Evolutionary conservation across 2,797 vertebrate genomes (phyloP), one percentile per base, ranked within the genome.

Genomic region (Enteromius viviparus): DNA sequence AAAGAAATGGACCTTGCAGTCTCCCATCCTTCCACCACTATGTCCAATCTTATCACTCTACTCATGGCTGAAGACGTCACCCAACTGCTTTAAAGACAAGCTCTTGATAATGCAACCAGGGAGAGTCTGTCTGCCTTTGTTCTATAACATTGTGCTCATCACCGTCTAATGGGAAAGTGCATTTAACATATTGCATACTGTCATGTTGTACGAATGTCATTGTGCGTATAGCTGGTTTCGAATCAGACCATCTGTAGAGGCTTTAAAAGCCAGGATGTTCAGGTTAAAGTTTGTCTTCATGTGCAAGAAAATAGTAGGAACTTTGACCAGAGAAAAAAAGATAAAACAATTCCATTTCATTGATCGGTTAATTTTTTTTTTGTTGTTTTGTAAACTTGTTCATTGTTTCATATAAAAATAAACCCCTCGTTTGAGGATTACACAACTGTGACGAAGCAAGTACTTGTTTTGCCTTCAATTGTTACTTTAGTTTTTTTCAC

Each of bases 1-100:
- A 85, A 86, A 66, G 76, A 76, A 86, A 85, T 76, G 81, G 85
- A 85, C 69, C 29, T 85, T 55, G 76, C 80, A 21, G 65, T 78
- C 76, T 76, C 55, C 53, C 76, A 32, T 68, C 85, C 58, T 78
- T 84, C 85, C 66, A 66, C 6, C 19, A 58, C 60, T 32, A 53
- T 64, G 32, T 78, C 45, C 42, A 37, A 74, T 79, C 80, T 78
- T 3, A 26, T 77, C 78, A 80, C 81, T 86, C 77, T 84, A 72
- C 66, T 85, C 7, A 8, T 80, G 85, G 74, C 71, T 86, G 76
- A 87, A 87, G 81, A 86, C 11, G 19, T 69, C 10, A 84, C 34
- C 55, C 47, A 58, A 40, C 49, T 34, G 14, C 60, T 72, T 74
- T 60, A 47, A 81, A 83, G 84, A 86, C 62, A 68, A 53, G 62